These are phyloP conservation scores for Papilio glaucus DNA, from an alignment of 1,140 invertebrate genomes.

Conservation along the genomic window DNA sequence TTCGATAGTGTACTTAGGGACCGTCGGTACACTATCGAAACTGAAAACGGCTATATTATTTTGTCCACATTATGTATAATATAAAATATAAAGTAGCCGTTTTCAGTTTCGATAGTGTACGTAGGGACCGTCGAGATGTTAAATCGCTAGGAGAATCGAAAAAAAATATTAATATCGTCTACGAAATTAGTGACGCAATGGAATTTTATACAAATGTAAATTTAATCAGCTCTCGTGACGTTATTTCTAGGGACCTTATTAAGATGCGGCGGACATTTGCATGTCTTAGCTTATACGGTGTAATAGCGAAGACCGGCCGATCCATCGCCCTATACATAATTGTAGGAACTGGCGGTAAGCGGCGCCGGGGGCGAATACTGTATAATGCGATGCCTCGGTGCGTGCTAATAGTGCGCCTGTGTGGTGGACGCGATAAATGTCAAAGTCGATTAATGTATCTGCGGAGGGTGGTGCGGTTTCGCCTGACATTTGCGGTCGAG, in stretches of 20 bases:
- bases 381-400: constrained; percentile 40
- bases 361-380: constrained; percentile 50
- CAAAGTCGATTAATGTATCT: constrained; percentile 51
- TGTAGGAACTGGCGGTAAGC: constrained; percentile 54
- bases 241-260: constrained; percentile 48
- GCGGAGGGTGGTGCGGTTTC: constrained; percentile 31
- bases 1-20: no score
- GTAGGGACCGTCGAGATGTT: no score
- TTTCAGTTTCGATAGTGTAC: no score
- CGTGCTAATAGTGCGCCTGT: constrained; percentile 42
- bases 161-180: neutral
- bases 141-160: neutral
- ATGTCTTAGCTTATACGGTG: constrained; percentile 46
- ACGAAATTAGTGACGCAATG: neutral
- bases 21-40: no score
- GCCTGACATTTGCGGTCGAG: constrained; percentile 26
- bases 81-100: no score
- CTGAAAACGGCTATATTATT: no score
- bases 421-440: constrained; percentile 50
- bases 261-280: constrained; percentile 51
- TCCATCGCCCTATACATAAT: constrained; percentile 49
- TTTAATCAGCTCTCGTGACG: constrained; percentile 29
- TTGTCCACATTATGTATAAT: no score
- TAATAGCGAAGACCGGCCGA: constrained; percentile 47
- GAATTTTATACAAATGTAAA: constrained; percentile 26